Evolutionary conservation across 2,797 vertebrate genomes (phyloP).

Genomic region (Pseudochirops corinnae): DNA sequence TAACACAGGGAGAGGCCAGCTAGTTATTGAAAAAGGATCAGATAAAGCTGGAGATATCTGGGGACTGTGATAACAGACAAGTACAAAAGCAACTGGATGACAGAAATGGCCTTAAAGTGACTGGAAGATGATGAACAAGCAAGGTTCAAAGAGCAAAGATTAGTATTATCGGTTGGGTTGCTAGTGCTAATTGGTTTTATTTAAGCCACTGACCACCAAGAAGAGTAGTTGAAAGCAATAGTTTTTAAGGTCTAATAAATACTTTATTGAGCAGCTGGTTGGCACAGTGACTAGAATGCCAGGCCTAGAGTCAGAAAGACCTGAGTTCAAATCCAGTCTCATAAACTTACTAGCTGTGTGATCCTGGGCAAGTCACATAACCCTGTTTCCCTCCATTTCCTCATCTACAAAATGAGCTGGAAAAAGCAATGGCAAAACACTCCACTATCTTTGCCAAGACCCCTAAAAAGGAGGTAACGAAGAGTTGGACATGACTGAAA

Average conservation of each 20-base stretch:
- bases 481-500: too few relatives aligned
- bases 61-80: neutral
- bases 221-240: neutral
- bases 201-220: neutral
- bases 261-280: neutral
- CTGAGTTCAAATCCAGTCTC: too few relatives aligned
- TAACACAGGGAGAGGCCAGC: too few relatives aligned
- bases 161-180: neutral
- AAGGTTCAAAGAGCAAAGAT: neutral
- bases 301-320: neutral
- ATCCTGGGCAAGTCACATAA: too few relatives aligned
- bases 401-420: too few relatives aligned
- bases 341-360: too few relatives aligned
- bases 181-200: neutral
- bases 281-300: neutral
- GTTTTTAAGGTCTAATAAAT: neutral
- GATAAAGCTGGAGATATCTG: neutral
- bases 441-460: too few relatives aligned
- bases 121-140: neutral
- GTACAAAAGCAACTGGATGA: neutral
- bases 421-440: too few relatives aligned
- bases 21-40: neutral
- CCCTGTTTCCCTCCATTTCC: too few relatives aligned
- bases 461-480: too few relatives aligned
- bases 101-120: neutral